Evolutionary conservation across 2,888 invertebrate species (phyloP).

Genomic region (Pterostichus niger): DNA sequence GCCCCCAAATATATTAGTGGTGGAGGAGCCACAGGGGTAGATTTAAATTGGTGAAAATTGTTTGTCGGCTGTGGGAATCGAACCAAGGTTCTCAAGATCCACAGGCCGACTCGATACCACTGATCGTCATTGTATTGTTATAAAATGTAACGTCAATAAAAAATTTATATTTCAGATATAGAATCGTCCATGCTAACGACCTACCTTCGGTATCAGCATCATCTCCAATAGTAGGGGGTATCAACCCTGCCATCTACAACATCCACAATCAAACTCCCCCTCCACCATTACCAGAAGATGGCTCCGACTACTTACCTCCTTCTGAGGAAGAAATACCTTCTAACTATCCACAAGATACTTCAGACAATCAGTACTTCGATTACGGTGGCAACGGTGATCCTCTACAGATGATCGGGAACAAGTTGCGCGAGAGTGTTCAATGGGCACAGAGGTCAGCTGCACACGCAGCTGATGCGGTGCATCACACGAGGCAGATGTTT

Average conservation of each 20-base stretch:
- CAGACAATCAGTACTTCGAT: background rate
- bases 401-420: conserved; percentile 68
- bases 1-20: no score
- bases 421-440: conserved; percentile 73
- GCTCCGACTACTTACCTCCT: background rate
- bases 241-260: conserved; percentile 41
- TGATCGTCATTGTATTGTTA: no score
- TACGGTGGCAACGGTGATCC: conserved; percentile 55
- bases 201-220: background rate
- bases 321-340: no score
- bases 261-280: background rate
- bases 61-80: no score
- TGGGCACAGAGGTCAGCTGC: conserved; percentile 71
- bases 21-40: no score
- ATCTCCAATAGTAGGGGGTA: conserved; percentile 30
- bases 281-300: background rate
- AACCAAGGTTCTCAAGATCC: no score
- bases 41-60: no score
- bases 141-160: no score
- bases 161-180: conserved; percentile 31
- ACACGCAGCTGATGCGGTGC: conserved; percentile 72
- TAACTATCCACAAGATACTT: background rate
- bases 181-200: conserved; percentile 7
- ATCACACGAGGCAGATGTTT: conserved; percentile 70
- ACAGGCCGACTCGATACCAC: no score